Evolutionary conservation across 2,113 vertebrate genomes (phyloP).

Genomic region (Gallinago jamesoni): DNA sequence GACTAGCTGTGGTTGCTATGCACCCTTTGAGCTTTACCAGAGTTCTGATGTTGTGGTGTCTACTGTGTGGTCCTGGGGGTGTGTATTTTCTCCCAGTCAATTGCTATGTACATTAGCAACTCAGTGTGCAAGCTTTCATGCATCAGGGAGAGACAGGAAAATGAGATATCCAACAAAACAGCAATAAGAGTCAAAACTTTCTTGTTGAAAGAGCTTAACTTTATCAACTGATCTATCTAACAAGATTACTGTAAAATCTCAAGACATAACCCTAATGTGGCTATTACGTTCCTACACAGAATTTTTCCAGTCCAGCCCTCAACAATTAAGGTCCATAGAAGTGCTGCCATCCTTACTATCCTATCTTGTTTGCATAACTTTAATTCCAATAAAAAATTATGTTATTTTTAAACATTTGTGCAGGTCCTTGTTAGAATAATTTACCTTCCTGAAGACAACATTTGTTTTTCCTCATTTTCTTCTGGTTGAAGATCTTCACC

Average conservation of each 20-base stretch:
- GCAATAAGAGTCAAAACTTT: neutral
- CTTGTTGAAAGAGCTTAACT: neutral
- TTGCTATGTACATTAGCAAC: neutral
- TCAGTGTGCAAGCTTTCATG: accelerated
- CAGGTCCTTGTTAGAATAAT: neutral
- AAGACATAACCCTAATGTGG: neutral
- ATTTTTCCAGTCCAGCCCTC: neutral
- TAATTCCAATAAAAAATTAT: neutral
- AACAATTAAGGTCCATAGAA: neutral
- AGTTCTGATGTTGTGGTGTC: neutral
- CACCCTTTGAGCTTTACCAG: no score
- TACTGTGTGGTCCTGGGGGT: accelerated
- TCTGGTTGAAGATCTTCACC: neutral
- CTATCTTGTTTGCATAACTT: neutral
- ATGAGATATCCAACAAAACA: neutral
- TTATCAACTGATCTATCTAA: neutral
- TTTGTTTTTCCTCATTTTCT: neutral
- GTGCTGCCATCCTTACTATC: neutral
- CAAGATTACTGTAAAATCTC: neutral
- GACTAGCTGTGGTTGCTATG: neutral
- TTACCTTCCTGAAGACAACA: neutral
- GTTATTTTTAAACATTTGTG: neutral
- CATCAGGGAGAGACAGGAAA: neutral
- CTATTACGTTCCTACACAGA: neutral
- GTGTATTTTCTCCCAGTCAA: neutral